A percentile compares a stretch with the other conserved stretches of the same genome.
These are phyloP conservation scores for Parapsyche elsis DNA, from an alignment of 1,140 invertebrate species.

Conservation along the genomic window DNA sequence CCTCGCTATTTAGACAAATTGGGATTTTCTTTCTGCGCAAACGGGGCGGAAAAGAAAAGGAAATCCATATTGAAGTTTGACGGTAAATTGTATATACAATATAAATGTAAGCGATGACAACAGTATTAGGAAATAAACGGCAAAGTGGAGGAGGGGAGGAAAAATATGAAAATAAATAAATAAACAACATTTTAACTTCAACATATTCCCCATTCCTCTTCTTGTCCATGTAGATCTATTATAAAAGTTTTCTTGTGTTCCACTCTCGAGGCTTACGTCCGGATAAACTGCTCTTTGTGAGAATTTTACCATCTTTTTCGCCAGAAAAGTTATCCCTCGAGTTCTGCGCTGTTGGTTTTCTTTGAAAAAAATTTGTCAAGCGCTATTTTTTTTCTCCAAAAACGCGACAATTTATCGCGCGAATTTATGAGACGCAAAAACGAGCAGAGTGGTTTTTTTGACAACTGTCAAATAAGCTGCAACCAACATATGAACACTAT, in stretches of 20 bases:
- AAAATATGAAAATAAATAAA: background rate
- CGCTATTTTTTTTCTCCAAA: background rate
- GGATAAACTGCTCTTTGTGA: constrained; percentile 40
- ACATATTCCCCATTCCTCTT: constrained; percentile 5
- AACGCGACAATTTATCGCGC: no score
- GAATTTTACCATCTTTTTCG: constrained; percentile 18
- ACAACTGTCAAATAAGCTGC: no score
- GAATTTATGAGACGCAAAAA: no score
- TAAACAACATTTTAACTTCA: constrained; percentile 31
- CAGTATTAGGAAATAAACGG: background rate
- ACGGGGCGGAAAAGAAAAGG: background rate
- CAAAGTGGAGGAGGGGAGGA: background rate
- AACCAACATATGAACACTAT: background rate
- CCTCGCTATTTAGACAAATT: background rate
- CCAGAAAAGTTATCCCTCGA: constrained; percentile 28
- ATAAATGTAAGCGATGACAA: background rate
- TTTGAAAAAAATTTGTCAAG: background rate
- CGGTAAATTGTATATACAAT: background rate
- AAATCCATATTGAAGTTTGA: background rate
- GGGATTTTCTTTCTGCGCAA: no score
- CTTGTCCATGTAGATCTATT: constrained; percentile 24
- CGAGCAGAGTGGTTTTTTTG: no score
- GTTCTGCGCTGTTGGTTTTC: background rate
- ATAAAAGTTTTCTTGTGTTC: constrained; percentile 45
- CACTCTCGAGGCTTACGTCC: constrained; percentile 40